Base-by-base conservation (phyloP, 1,140 invertebrate species). In the Agrilus planipennis region DNA sequence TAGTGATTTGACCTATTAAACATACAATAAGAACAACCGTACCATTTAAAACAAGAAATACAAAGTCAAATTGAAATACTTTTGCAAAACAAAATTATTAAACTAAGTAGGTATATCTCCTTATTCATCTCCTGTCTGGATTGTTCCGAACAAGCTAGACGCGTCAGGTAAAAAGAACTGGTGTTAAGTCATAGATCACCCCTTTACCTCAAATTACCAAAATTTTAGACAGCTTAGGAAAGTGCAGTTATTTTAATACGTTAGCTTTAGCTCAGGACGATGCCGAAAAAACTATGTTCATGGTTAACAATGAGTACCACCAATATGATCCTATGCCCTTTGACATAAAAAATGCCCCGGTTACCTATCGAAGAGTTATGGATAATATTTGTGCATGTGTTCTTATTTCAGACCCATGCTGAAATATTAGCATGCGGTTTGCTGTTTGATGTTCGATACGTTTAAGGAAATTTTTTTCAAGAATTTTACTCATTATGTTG, bases 171-270 rank as follows among this genome's bases (percentile, higher is more conserved):
- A 57, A 44, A 48, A 45, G 39, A 57, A 63, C 49, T 60, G 47
- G 43, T 29, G 57, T 6, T 35, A 62, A 17, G 57, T 57, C 1
- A 47, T 61, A 15, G 60, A 62, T 39, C 60, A 52, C 40, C 51
- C 70, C 70, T 4, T 47, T 75, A 6, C 69, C 70, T 4, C 54
- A 63, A 9, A 69, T 72, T 10, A 57, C 55, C 12, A 61, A 69
- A 15, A 52, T 60, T 32, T 49, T 76, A 28, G 57, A 66, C 35
- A 58, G 58, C 44, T 44, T 72, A 32, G 52, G 55, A 7, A 54
- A 54, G 2, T 37, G 51, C 11, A 49, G 47, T 16, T 63, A 55
- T 37, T 71, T 71, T 42, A 49, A 57, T 3, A 57, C 59, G 2
- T 31, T 72, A 11, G 65, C 73, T 55, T 40, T 69, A 2, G 51